Base-by-base conservation (phyloP, 2,888 invertebrate species). In the Leptopilina drosophilae region DNA sequence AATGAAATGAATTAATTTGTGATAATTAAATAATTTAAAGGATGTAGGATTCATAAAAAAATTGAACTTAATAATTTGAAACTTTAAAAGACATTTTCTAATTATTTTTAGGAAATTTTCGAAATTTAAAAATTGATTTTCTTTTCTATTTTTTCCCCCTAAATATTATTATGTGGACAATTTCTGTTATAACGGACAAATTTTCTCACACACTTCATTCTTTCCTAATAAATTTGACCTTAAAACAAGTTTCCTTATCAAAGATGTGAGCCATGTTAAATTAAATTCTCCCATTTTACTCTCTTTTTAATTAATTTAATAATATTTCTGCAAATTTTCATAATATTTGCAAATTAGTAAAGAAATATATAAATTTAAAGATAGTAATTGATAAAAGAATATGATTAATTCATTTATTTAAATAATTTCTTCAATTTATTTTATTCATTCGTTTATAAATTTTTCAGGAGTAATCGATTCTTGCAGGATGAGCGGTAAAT, bases 401-500 rank as follows among this genome's bases (percentile, higher is more conserved):
- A 20, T 20, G 20, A 20, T 20, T 20, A 20, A 20, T 20, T 42
- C 1, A 7, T 42, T 42, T 42, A 42, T 42, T 42, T 42, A 42
- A 42, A 42, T 8, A 42, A 42, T 42, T 6, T 42, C 1, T 6
- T 42, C 7, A 42, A 42, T n/a, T 64, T 15, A 46, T 66, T 66
- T 9, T 3, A 2, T 49, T 11, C 12, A 26, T 20, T 49, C 2
- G 20, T 49, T 46, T 66, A 11, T 46, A 15, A 66, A 49, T 26
- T 26, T 20, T 56, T 56, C 33, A 73, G 73, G 33, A 73, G 14
- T 26, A 56, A 73, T 56, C 53, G 73, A 56, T n/a, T 56, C 33
- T 33, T n/a, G 73, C 9, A 73, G 56, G 56, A 56, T 73, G 73
- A n/a, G 53, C 73, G 33, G 26, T 73, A 56, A 73, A 73, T 73